Evolutionary conservation across 2,113 vertebrate species (phyloP).

Genomic region (Chloebia gouldiae): DNA sequence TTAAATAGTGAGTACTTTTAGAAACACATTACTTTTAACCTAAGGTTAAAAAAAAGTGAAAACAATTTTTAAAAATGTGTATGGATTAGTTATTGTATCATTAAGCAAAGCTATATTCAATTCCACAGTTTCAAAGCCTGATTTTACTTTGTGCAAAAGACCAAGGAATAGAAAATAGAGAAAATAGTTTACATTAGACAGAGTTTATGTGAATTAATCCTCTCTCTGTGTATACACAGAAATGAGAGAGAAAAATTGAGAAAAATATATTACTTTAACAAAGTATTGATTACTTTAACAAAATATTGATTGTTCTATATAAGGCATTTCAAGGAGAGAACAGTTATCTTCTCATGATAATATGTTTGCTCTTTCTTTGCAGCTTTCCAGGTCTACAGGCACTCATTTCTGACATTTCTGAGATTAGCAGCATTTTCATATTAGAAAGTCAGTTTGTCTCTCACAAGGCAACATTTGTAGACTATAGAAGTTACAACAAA

Average conservation of each 20-base stretch:
- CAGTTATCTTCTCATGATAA: background rate
- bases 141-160: background rate
- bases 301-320: background rate
- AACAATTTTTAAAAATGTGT: accelerated
- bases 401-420: background rate
- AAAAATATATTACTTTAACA: background rate
- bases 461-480: background rate
- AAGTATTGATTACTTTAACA: background rate
- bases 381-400: background rate
- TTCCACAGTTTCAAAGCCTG: background rate
- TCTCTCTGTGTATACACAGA: background rate
- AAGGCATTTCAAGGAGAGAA: background rate
- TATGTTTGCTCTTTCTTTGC: background rate
- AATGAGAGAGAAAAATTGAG: background rate
- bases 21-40: background rate
- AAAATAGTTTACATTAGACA: background rate
- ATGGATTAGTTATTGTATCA: background rate
- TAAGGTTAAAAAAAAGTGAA: background rate
- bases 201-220: background rate
- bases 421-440: background rate
- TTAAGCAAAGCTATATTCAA: background rate
- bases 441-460: background rate
- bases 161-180: background rate
- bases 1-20: background rate
- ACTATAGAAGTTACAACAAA: background rate